Evolutionary conservation across 2,797 vertebrate species (phyloP), one percentile per base, ranked within the genome.

Genomic region (Synanceia verrucosa): DNA sequence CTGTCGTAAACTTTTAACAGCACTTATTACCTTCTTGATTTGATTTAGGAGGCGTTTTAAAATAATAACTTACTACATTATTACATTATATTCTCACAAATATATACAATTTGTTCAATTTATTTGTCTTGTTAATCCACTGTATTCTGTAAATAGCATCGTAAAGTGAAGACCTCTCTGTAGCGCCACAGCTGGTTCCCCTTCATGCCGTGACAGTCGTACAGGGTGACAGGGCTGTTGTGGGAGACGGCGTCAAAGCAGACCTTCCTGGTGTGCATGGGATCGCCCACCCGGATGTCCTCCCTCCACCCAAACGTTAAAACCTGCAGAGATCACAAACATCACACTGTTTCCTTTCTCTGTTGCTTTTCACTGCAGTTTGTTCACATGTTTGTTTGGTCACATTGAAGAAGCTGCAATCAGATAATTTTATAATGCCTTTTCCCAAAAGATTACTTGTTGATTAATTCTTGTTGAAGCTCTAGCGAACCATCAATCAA

Each of bases 161-260:
- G n/a, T n/a, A n/a, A n/a, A n/a, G n/a, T n/a, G n/a, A n/a, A n/a
- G n/a, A 98, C 97, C 93, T 94, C 94, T 46, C 95, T 90, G 86
- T 99, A 98, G 83, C 93, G 94, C 97, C 97, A 99, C 64, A 97
- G 95, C 93, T 99, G 97, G 92, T 99, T 99, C 2, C 97, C 97
- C 85, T 94, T 97, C 97, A 98, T 98, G 79, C 97, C 95, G 43
- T 99, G 97, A 44, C 97, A 99, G 88, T 98, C 96, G 1, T 96
- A 99, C 58, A 99, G 95, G 0, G 96, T 98, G 72, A 98, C 94
- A 0, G 94, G 96, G 87, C 97, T 98, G 88, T 87, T 96, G 90
- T 96, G 95, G 19, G 97, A 98, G 65, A 97, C 73, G 34, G 97
- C 97, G 5, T 98, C 97, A 0, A 98, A 96, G 78, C 97, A 99